These are phyloP conservation scores for Steinernema scapterisci DNA, from an alignment of 2,888 invertebrate species.

Conservation along the genomic window DNA sequence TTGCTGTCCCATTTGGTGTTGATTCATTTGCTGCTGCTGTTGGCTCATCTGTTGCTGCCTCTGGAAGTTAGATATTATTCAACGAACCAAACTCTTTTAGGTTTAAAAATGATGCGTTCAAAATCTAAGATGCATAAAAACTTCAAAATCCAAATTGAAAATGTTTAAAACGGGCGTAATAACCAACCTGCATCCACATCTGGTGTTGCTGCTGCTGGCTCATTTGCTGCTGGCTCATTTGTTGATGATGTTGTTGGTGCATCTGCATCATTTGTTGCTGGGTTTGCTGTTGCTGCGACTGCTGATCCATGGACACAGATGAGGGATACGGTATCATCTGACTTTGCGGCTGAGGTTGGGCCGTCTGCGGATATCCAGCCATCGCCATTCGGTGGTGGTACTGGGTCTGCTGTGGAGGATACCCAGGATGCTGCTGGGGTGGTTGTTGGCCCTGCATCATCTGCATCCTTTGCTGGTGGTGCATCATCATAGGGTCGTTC, in stretches of 20 bases:
- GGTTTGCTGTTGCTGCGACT: neutral
- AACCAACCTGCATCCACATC: constrained; percentile 21
- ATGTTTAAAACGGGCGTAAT: neutral
- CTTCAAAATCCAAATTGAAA: too few species aligned
- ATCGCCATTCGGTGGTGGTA: constrained; percentile 19
- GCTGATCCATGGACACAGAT: constrained; percentile 10
- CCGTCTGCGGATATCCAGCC: constrained; percentile 2
- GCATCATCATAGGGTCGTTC: constrained; percentile 17
- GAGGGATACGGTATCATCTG: constrained; percentile 26
- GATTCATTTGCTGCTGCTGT: too few species aligned
- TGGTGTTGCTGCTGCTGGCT: constrained; percentile 11
- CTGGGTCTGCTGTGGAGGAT: constrained; percentile 7
- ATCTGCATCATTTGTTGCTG: neutral
- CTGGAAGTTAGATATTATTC: neutral
- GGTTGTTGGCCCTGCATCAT: constrained; percentile 16
- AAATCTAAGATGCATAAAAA: too few species aligned
- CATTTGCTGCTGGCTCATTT: constrained; percentile 5
- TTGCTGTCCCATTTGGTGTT: too few species aligned
- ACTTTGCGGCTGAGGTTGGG: neutral
- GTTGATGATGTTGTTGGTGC: constrained; percentile 1
- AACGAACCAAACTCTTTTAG: too few species aligned
- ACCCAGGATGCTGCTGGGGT: constrained; percentile 15
- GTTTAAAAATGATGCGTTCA: too few species aligned
- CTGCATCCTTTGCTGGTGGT: constrained; percentile 17
- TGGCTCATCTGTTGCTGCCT: neutral